phyloP scores from a whole-genome alignment of 1,140 invertebrate genomes.

The Proctacanthus coquilletti region DNA sequence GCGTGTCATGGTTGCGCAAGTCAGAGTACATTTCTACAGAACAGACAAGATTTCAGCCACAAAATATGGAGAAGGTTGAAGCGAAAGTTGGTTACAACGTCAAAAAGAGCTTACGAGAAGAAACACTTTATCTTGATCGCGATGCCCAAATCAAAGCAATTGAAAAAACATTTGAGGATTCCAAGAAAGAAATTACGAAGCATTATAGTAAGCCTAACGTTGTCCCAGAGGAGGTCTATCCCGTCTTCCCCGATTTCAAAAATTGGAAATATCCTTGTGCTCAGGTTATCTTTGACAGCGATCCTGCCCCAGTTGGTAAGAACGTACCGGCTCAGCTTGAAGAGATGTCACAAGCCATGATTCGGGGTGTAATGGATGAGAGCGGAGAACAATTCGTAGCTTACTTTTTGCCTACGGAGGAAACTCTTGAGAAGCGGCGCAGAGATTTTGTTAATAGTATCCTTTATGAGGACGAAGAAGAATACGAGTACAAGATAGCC shows the following conservation, averaged over 20 bases:
- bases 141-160: slow-evolving; percentile 96
- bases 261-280: slow-evolving; percentile 96
- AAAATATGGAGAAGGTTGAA: slow-evolving; percentile 92
- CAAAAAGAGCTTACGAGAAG: slow-evolving; percentile 88
- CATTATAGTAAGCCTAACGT: slow-evolving; percentile 94
- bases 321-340: slow-evolving; percentile 75
- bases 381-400: slow-evolving; percentile 97
- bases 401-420: slow-evolving; percentile 90
- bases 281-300: slow-evolving; percentile 96
- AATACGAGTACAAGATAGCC: slow-evolving; percentile 91
- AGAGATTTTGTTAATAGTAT: slow-evolving; percentile 58
- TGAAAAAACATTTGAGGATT: slow-evolving; percentile 93
- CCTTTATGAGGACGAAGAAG: slow-evolving; percentile 83
- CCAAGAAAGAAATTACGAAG: slow-evolving; percentile 69
- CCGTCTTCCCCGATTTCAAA: slow-evolving; percentile 89
- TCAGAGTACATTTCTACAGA: slow-evolving; percentile 99
- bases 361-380: slow-evolving; percentile 95
- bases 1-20: slow-evolving; percentile 89
- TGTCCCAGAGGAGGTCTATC: slow-evolving; percentile 73
- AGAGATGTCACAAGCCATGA: slow-evolving; percentile 98
- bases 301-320: slow-evolving; percentile 74
- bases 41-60: slow-evolving; percentile 90
- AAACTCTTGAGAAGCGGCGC: slow-evolving; percentile 76
- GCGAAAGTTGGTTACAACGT: slow-evolving; percentile 97
- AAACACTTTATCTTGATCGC: slow-evolving; percentile 90